These are phyloP conservation scores for Cichladusa arquata DNA, from an alignment of 2,113 vertebrate species.

Conservation along the genomic window DNA sequence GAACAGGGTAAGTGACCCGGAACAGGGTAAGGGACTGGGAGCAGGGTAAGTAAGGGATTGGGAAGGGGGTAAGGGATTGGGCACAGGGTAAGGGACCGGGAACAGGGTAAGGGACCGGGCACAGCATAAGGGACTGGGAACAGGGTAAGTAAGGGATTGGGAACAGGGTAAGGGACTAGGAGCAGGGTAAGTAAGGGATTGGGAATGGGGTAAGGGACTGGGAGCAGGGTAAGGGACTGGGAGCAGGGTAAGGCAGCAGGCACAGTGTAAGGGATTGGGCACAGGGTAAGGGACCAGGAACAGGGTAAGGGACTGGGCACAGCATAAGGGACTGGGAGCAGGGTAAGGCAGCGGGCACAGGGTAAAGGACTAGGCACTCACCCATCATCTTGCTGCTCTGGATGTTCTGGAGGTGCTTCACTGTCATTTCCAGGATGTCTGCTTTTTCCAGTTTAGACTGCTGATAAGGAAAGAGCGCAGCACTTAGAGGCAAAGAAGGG, in stretches of 20 bases:
- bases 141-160: background rate
- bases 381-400: conserved; percentile 79
- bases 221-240: too few species aligned
- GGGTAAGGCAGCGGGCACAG: background rate
- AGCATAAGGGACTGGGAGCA: background rate
- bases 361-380: conserved; percentile 50
- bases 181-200: too few species aligned
- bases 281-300: too few species aligned
- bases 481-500: background rate
- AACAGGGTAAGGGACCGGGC: too few species aligned
- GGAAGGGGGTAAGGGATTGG: background rate
- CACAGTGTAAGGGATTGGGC: background rate
- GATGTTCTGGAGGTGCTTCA: conserved; percentile 90
- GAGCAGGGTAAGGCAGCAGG: too few species aligned
- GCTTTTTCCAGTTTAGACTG: conserved; percentile 92
- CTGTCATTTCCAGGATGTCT: conserved; percentile 92
- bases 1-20: too few species aligned
- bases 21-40: too few species aligned
- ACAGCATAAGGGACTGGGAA: too few species aligned
- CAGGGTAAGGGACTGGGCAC: too few species aligned
- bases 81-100: background rate
- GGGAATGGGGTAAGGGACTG: background rate
- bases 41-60: too few species aligned
- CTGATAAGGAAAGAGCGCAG: conserved; percentile 51
- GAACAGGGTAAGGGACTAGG: background rate